Evolutionary conservation across 1,140 invertebrate species (phyloP).

Genomic region (Drosophila varians): DNA sequence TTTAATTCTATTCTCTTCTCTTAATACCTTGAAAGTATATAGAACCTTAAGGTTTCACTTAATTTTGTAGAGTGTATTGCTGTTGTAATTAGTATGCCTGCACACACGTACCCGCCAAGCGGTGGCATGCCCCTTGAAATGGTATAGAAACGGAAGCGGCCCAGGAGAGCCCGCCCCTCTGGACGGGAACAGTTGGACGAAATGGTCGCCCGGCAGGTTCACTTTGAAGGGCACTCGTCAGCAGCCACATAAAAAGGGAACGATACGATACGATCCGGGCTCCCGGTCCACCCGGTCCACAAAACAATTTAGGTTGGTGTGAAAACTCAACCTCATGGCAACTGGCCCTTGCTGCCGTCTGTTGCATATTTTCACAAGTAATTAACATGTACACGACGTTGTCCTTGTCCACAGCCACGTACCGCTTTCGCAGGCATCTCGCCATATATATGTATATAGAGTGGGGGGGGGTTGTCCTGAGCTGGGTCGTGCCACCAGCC

Average conservation of each 20-base stretch:
- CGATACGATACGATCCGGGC: conserved; percentile 21
- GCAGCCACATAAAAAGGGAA: conserved; percentile 46
- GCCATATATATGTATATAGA: not conserved
- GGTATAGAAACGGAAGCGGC: conserved; percentile 16
- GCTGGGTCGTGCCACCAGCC: conserved; percentile 38
- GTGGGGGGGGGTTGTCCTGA: not conserved
- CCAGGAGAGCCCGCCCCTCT: not conserved
- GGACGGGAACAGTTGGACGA: not conserved
- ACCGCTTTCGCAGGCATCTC: conserved; percentile 5
- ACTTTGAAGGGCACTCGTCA: conserved; percentile 60
- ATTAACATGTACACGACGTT: conserved; percentile 78
- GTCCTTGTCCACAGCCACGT: conserved; percentile 53
- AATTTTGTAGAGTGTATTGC: conserved; percentile 17
- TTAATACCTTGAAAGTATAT: too few relatives aligned
- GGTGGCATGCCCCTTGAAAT: conserved; percentile 9
- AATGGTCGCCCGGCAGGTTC: conserved; percentile 42
- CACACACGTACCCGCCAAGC: conserved; percentile 42
- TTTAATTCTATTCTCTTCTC: not conserved
- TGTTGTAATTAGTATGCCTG: conserved; percentile 75
- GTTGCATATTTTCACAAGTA: conserved; percentile 82
- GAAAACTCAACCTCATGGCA: conserved; percentile 71
- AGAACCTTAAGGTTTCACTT: too few relatives aligned
- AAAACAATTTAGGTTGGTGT: conserved; percentile 65
- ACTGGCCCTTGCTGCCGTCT: conserved; percentile 58
- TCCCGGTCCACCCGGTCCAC: not conserved